Evolutionary conservation across 2,888 invertebrate genomes (phyloP), one percentile per base, ranked within the genome.

Genomic region (Apocheima hispidaria): DNA sequence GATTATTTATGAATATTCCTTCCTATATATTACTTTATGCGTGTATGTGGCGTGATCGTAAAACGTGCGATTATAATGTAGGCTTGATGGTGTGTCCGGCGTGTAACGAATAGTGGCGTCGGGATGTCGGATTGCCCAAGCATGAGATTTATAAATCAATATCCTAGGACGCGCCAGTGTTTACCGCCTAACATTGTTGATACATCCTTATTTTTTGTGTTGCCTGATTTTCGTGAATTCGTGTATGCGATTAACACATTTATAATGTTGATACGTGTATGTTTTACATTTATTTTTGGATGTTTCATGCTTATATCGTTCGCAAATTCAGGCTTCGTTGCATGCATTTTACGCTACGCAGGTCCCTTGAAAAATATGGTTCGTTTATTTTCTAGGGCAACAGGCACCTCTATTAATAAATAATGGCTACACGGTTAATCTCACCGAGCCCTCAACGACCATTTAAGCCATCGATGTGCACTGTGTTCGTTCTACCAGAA

Each of bases 351-450:
- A 85, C 88, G 89, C 82, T 86, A 88, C 81, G 71, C 79, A 86
- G 80, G 78, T 75, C 79, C 76, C 78, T 84, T 87, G 76, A 85
- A 86, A 43, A 83, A 73, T 75, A 87, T 87, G 92, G 87, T 87
- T 77, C 78, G 81, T 70, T 92, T 83, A 87, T 82, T 89, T 90
- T 90, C 82, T 92, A 86, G 92, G 90, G 79, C 87, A 85, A 79
- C 84, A 83, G 78, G 83, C 77, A 74, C 79, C 88, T 46, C 46
- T 92, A 91, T 87, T 86, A 84, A 87, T 91, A 91, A 86, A 83
- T 83, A 84, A 85, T 83, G 81, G 81, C 81, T 83, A 81, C 81
- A 87, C 83, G 86, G 82, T 85, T 86, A 84, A 85, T 84, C 82
- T 85, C 82, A 75, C 84, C 70, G 75, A 77, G 78, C 78, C 79